phyloP scores from a whole-genome alignment of 2,113 vertebrate species.

The Pterocles gutturalis region DNA sequence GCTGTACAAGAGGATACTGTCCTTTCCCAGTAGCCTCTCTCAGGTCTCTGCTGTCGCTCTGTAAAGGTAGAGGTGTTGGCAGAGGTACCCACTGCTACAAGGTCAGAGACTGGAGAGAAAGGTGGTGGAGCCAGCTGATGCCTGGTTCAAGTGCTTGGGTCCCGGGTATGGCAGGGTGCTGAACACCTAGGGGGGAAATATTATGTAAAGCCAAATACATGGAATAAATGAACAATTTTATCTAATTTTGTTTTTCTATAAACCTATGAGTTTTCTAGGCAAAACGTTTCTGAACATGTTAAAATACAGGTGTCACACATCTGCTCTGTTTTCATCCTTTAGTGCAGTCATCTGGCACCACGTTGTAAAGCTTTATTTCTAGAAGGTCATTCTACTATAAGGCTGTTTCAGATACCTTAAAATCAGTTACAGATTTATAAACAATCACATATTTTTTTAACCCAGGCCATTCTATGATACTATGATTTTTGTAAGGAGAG shows the following conservation, averaged over 20 bases:
- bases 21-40: background rate
- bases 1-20: background rate
- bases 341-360: background rate
- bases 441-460: background rate
- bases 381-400: background rate
- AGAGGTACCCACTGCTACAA: background rate
- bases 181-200: background rate
- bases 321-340: background rate
- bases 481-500: background rate
- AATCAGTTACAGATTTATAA: conserved; percentile 12
- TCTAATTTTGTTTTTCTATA: background rate
- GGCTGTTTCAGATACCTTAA: background rate
- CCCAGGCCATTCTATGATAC: too few species aligned
- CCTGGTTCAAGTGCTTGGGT: background rate
- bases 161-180: background rate
- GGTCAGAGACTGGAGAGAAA: background rate
- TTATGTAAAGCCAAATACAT: background rate
- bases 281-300: background rate
- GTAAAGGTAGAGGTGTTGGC: background rate
- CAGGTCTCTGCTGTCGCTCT: background rate
- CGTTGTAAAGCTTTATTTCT: background rate
- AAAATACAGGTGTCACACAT: background rate
- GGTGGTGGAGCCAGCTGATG: background rate
- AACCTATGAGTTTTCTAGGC: background rate
- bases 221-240: background rate